Evolutionary conservation across 2,113 vertebrate genomes (phyloP), one percentile per base, ranked within the genome.

Genomic region (Corythaeola cristata): DNA sequence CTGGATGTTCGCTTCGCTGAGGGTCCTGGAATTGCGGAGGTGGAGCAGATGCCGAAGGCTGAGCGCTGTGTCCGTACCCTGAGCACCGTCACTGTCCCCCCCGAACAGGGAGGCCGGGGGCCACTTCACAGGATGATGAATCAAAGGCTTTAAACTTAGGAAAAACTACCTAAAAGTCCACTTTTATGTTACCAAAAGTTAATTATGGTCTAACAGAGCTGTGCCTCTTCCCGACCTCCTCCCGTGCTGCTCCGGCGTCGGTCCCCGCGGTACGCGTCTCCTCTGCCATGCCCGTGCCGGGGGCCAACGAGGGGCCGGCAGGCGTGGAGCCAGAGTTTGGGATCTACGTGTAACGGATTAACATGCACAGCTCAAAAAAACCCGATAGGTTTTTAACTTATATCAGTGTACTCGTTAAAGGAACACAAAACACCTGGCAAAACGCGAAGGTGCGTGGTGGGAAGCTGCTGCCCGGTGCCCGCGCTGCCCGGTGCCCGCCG

Each of bases 131-230:
- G 82, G 76, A 67, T 32, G 33, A 50, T 2, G 75, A 89, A 89
- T 92, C 81, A 82, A 93, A 86, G 91, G 92, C 94, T 93, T 93
- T 84, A 93, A 95, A 91, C 88, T n/a, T 16, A 3, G 26, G 60
- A 37, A 78, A 58, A 93, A 74, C 90, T 85, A 85, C 95, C 92
- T 89, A 67, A 6, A 81, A 59, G 9, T 28, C 77, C 63, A 47
- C 69, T 63, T 52, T 3, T 9, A 3, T 41, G 33, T 60, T 89
- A 58, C 92, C 96, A 67, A 32, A 60, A 85, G 89, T 81, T 55
- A 93, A 88, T 96, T 39, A 91, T 72, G 90, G 76, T 92, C 83
- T 94, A 64, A 93, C 45, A 66, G 94, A 92, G 88, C 95, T 88
- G 82, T 90, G 78, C 79, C 85, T 88, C 86, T 66, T 62, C 89